These are phyloP conservation scores for Drosophila bifasciata DNA, from an alignment of 1,140 invertebrate species.

Conservation along the genomic window DNA sequence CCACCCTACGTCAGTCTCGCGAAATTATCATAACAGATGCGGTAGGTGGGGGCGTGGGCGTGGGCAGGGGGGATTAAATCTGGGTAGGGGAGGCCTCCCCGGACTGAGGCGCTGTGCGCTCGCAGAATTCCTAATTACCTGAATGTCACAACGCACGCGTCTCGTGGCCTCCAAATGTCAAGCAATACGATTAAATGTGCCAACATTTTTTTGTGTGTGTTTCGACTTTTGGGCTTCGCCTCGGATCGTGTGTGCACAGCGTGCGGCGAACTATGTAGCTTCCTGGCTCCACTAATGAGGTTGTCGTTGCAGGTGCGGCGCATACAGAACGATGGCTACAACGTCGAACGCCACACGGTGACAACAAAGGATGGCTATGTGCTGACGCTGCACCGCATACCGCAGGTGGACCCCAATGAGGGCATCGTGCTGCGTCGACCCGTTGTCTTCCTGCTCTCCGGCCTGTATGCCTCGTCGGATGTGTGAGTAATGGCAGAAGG, in stretches of 20 bases:
- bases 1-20: conserved; percentile 68
- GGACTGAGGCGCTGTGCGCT: conserved; percentile 28
- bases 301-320: conserved; percentile 71
- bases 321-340: conserved; percentile 85
- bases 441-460: conserved; percentile 88
- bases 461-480: conserved; percentile 87
- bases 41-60: conserved; percentile 55
- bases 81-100: conserved; percentile 16
- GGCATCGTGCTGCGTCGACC: conserved; percentile 87
- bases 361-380: conserved; percentile 86
- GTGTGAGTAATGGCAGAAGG: conserved; percentile 47
- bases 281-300: conserved; percentile 13
- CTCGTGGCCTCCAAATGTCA: conserved; percentile 79
- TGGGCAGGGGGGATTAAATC: background rate
- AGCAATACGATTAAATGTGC: conserved; percentile 60
- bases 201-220: conserved; percentile 45
- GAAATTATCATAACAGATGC: conserved; percentile 83
- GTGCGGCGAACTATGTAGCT: background rate
- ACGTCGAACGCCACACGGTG: conserved; percentile 85
- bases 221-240: conserved; percentile 8
- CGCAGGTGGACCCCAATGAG: conserved; percentile 67
- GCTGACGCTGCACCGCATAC: conserved; percentile 85
- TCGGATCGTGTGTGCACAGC: conserved; percentile 1
- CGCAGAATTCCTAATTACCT: conserved; percentile 67
- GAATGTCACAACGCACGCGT: conserved; percentile 79